These are phyloP conservation scores for Fragum whitleyi DNA, from an alignment of 2,888 invertebrate genomes.

Conservation along the genomic window DNA sequence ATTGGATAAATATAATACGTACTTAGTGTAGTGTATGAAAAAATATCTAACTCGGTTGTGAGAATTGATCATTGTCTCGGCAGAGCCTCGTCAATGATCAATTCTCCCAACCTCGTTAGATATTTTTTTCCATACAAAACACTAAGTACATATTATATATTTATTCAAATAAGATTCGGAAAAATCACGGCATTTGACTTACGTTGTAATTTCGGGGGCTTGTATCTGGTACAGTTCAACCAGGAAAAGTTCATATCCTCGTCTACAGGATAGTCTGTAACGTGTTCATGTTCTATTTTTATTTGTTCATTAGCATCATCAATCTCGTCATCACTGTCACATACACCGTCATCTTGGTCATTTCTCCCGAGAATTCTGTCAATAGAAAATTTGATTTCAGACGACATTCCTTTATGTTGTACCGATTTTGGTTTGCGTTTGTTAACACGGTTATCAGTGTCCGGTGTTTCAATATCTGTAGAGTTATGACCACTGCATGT, in stretches of 20 bases:
- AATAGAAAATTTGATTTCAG: slow-evolving; percentile 73
- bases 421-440: background rate
- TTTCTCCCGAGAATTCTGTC: slow-evolving; percentile 66
- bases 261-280: slow-evolving; percentile 29
- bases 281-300: slow-evolving; percentile 13
- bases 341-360: background rate
- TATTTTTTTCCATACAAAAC: too few relatives aligned
- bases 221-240: slow-evolving; percentile 84
- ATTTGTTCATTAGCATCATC: slow-evolving; percentile 11
- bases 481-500: background rate
- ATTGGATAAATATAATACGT: too few relatives aligned
- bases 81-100: too few relatives aligned
- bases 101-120: too few relatives aligned
- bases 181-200: too few relatives aligned
- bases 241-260: slow-evolving; percentile 73
- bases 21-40: too few relatives aligned
- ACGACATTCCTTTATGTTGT: slow-evolving; percentile 3
- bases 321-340: background rate
- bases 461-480: background rate
- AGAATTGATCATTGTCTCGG: too few relatives aligned
- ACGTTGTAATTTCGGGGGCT: slow-evolving; percentile 83
- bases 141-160: too few relatives aligned
- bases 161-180: too few relatives aligned
- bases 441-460: background rate
- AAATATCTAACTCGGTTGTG: too few relatives aligned